phyloP scores from a whole-genome alignment of 1,140 invertebrate genomes.

The Eumeta japonica region DNA sequence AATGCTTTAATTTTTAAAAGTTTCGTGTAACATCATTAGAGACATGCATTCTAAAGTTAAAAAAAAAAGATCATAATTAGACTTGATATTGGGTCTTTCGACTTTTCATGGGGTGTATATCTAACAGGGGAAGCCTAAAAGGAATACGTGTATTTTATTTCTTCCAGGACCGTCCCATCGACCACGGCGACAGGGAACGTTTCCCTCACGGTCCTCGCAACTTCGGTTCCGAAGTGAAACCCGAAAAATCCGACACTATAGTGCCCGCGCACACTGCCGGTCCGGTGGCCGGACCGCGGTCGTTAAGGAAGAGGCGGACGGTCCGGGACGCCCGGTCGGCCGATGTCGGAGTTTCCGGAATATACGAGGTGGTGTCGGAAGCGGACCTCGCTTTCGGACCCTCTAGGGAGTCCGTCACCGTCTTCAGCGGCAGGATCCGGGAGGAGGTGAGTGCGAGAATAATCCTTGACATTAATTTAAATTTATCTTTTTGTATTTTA shows the following conservation, averaged over 20 bases:
- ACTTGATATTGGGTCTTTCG: too few relatives aligned
- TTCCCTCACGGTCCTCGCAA: conserved; percentile 82
- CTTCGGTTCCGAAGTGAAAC: conserved; percentile 56
- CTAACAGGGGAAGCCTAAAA: too few relatives aligned
- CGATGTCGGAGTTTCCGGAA: conserved; percentile 81
- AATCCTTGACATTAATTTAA: too few relatives aligned
- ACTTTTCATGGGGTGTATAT: too few relatives aligned
- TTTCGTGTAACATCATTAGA: too few relatives aligned
- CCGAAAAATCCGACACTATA: conserved; percentile 26
- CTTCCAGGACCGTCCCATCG: conserved; percentile 58
- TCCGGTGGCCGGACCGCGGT: conserved; percentile 59
- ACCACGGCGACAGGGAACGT: conserved; percentile 64
- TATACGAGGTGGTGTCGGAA: conserved; percentile 90
- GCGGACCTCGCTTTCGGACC: conserved; percentile 89
- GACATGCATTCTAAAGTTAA: too few relatives aligned
- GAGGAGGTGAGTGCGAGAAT: conserved; percentile 76
- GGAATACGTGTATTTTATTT: too few relatives aligned
- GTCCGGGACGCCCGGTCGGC: conserved; percentile 73
- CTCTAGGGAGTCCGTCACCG: conserved; percentile 78
- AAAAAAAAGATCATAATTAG: too few relatives aligned
- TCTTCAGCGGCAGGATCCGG: conserved; percentile 82
- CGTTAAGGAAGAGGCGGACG: conserved; percentile 62
- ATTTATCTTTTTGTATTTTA: too few relatives aligned
- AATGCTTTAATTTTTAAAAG: too few relatives aligned
- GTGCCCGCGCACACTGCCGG: conserved; percentile 39